Conservation (phyloP, 1,140 invertebrate genomes). For the Macrostomum lignano region DNA sequence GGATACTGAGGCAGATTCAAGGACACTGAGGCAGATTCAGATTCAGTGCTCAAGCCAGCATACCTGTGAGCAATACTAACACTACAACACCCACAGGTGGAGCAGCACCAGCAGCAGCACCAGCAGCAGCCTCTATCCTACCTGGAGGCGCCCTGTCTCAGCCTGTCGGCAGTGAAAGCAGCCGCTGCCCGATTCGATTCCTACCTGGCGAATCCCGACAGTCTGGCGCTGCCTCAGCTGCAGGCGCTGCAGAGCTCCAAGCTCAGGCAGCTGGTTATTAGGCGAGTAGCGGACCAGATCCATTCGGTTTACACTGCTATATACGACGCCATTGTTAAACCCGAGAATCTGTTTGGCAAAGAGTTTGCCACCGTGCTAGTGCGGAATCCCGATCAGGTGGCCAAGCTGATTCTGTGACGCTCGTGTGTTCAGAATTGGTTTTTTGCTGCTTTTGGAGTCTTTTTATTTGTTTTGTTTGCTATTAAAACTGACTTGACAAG, state of each 20-base stretch:
- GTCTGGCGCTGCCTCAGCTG: slow-evolving; percentile 50
- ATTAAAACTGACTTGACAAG: too few relatives aligned
- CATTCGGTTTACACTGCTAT: not conserved
- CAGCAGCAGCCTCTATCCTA: too few relatives aligned
- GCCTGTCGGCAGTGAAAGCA: slow-evolving; percentile 24
- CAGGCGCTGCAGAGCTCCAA: slow-evolving; percentile 45
- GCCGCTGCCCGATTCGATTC: slow-evolving; percentile 41
- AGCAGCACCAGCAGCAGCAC: too few relatives aligned
- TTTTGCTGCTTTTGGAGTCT: too few relatives aligned
- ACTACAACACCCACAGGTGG: too few relatives aligned
- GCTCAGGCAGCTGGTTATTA: slow-evolving; percentile 20
- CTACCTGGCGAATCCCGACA: slow-evolving; percentile 46
- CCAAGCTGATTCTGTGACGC: slow-evolving; percentile 1
- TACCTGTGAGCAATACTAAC: too few relatives aligned
- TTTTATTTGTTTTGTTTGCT: too few relatives aligned
- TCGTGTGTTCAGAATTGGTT: too few relatives aligned
- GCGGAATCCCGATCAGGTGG: slow-evolving; percentile 1
- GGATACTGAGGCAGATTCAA: too few relatives aligned
- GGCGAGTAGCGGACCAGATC: not conserved
- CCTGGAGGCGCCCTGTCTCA: too few relatives aligned
- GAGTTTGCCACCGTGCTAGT: not conserved
- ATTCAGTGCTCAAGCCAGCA: too few relatives aligned
- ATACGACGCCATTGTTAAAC: not conserved
- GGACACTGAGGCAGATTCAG: too few relatives aligned
- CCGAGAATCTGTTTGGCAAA: not conserved